Percentiles rank a stretch among this genome's conserved stretches.
phyloP scores from a whole-genome alignment of 2,797 vertebrate species.

The Sebastes dallii region DNA sequence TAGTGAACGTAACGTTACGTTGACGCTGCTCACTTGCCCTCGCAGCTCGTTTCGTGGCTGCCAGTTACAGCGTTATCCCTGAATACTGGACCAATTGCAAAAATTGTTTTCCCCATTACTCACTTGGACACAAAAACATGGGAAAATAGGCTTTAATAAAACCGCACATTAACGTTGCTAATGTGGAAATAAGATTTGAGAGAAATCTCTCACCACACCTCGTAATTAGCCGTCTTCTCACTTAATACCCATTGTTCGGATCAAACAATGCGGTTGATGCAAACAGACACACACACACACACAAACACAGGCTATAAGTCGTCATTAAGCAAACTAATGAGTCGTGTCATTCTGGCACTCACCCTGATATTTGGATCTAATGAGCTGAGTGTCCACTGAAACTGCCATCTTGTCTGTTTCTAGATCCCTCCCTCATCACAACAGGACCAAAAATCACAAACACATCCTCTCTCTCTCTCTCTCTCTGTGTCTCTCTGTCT shows the following conservation, averaged over 20 bases:
- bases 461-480: not conserved
- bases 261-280: constrained; percentile 6
- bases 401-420: constrained; percentile 20
- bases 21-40: too few species aligned
- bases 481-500: not conserved
- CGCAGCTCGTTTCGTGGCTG: too few species aligned
- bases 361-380: constrained; percentile 33
- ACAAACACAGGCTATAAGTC: not conserved
- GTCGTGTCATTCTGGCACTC: constrained; percentile 36
- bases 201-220: constrained; percentile 7
- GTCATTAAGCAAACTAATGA: constrained; percentile 56
- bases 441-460: constrained; percentile 20
- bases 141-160: not conserved
- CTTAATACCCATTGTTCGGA: constrained; percentile 27
- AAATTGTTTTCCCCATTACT: not conserved
- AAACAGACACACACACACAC: not conserved
- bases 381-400: constrained; percentile 38
- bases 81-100: not conserved
- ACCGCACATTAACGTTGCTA: not conserved
- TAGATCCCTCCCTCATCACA: not conserved
- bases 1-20: too few species aligned
- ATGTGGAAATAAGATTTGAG: not conserved
- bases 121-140: not conserved
- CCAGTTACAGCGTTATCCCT: too few species aligned
- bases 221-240: constrained; percentile 12